Base-by-base conservation (phyloP, 2,888 invertebrate species). In the Acanthococcus lagerstroemiae region DNA sequence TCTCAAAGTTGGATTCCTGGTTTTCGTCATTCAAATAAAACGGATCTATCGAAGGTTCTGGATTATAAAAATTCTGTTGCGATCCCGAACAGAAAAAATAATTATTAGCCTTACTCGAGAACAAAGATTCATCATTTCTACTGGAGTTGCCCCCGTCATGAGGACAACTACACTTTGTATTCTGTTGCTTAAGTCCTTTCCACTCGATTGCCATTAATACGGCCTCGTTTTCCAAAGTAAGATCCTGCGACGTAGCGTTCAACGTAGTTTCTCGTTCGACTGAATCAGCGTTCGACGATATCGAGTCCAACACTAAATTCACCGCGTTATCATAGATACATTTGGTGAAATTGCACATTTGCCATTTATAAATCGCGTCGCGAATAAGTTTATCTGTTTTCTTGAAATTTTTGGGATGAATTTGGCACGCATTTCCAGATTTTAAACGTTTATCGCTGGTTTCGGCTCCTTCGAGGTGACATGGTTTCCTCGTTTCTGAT, bases 1-100 rank as follows among this genome's bases (percentile, higher is more conserved):
- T 61, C 15, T 61, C 61, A 26, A 61, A 61, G 46, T 61, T 61
- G 50, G 26, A 50, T 37, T 61, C 61, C 22, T 26, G 61, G 30
- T 50, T 61, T 46, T 61, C 61, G 21, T 30, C 26, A 21, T 22
- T 46, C 5, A 17, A 21, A 50, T 37, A 46, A 44, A 45, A 45
- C 9, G 45, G 30, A 58, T 21, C 24, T 9, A 9, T 45, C 6
- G 26, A 12, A 19, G 26, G 4, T 6, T 37, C 37, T 6, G 7
- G 37, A 15, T 37, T 15, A 37, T 37, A 37, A 37, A 15, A 37
- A 37, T 37, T 15, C 12, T 37, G 37, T 9, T 37, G 37, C 45
- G 44, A 22, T 25, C 22, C 44, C 2, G 45, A 22, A 45, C 44
- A 45, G 25, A 21, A 21, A 37, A 9, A 37, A 37, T 9, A 37